Evolutionary conservation across 2,797 vertebrate species (phyloP).

Genomic region (Liparis tanakae): DNA sequence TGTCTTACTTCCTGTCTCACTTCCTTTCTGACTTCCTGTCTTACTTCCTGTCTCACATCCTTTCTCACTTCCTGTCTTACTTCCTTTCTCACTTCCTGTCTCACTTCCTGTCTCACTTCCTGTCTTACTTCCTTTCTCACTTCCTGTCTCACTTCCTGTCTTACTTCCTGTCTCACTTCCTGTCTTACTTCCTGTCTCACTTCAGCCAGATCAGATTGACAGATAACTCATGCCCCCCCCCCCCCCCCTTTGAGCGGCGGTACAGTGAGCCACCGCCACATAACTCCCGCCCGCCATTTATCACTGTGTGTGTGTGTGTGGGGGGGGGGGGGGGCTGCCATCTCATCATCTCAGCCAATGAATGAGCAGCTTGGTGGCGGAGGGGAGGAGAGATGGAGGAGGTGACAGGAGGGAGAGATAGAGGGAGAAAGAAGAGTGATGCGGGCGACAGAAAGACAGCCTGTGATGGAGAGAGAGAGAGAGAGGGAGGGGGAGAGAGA

Average conservation of each 20-base stretch:
- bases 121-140: too few species aligned
- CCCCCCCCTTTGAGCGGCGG: slow-evolving; percentile 31
- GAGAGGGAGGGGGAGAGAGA: fast-evolving
- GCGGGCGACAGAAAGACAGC: slow-evolving; percentile 49
- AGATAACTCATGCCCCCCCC: slow-evolving; percentile 63
- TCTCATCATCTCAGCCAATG: slow-evolving; percentile 36
- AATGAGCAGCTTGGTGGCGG: slow-evolving; percentile 41
- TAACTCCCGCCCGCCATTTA: slow-evolving; percentile 34
- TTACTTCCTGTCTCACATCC: too few species aligned
- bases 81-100: too few species aligned
- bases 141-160: too few species aligned
- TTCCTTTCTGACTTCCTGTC: too few species aligned
- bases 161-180: too few species aligned
- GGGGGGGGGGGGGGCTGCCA: slow-evolving; percentile 35
- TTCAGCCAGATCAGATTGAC: slow-evolving; percentile 68
- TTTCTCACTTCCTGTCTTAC: too few species aligned
- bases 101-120: too few species aligned
- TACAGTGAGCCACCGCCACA: not conserved
- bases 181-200: too few species aligned
- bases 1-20: too few species aligned
- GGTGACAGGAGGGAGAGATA: slow-evolving; percentile 55
- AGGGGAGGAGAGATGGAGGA: slow-evolving; percentile 41
- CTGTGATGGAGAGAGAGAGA: slow-evolving; percentile 32
- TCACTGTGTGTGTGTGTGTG: too few species aligned
- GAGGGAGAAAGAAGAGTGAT: slow-evolving; percentile 55